These are phyloP conservation scores for Ceratotherium simum DNA, from an alignment of 2,113 vertebrate genomes.

Conservation along the genomic window DNA sequence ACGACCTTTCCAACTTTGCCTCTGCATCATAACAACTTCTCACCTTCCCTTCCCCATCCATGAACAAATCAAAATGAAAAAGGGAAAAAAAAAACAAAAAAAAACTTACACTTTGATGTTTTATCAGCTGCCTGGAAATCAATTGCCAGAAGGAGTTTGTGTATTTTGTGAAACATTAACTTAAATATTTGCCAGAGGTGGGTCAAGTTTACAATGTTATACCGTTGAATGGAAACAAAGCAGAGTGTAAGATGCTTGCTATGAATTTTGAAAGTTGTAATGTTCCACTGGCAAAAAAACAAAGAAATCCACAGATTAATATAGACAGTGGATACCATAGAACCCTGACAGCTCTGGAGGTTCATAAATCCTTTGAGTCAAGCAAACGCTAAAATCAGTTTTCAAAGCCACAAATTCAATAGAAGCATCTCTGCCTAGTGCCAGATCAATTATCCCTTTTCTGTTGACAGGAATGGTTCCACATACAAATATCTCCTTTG, in stretches of 20 bases:
- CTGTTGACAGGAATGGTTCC: not conserved
- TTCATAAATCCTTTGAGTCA: not conserved
- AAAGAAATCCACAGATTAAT: slow-evolving; percentile 31
- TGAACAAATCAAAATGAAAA: slow-evolving; percentile 8
- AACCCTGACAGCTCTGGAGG: not conserved
- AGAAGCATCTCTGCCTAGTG: not conserved
- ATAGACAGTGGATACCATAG: not conserved
- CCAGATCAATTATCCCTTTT: slow-evolving; percentile 1
- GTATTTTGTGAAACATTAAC: slow-evolving; percentile 58
- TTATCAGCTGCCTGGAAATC: slow-evolving; percentile 59
- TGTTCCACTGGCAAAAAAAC: not conserved
- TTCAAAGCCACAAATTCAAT: slow-evolving; percentile 47
- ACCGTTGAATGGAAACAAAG: slow-evolving; percentile 25
- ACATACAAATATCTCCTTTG: slow-evolving; percentile 50
- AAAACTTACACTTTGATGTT: not conserved
- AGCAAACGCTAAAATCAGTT: not conserved
- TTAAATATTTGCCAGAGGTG: slow-evolving; percentile 46
- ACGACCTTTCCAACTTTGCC: not conserved
- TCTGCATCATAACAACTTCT: not conserved
- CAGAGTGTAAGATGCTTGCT: slow-evolving; percentile 4
- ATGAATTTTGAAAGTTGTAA: slow-evolving; percentile 17
- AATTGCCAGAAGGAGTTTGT: not conserved
- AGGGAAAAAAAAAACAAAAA: not conserved
- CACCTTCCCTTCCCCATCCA: not conserved
- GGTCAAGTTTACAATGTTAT: not conserved